Conservation (phyloP, 2,888 invertebrate species). For the Chrysomela aeneicollis region DNA sequence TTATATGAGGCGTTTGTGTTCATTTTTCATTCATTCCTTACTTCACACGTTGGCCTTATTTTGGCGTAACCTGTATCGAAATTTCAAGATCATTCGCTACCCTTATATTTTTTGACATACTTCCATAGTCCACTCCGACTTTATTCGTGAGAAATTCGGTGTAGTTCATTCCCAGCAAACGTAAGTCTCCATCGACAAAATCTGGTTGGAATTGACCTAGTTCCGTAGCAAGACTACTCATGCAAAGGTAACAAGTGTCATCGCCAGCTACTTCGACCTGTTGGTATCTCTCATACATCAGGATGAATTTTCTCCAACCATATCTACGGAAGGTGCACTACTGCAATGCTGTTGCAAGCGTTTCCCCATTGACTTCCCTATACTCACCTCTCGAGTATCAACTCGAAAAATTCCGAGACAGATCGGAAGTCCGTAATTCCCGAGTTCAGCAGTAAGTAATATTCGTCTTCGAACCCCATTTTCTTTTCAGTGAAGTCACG, state of each 20-base stretch:
- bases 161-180: constrained; percentile 64
- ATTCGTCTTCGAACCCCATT: constrained; percentile 75
- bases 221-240: constrained; percentile 71
- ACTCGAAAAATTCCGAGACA: constrained; percentile 74
- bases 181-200: constrained; percentile 70
- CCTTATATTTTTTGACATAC: constrained; percentile 64
- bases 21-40: too few species aligned
- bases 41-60: too few species aligned
- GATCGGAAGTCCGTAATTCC: constrained; percentile 79
- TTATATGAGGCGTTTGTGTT: too few species aligned
- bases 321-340: constrained; percentile 64
- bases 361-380: constrained; percentile 29
- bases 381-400: constrained; percentile 72
- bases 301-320: constrained; percentile 74
- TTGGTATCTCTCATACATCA: constrained; percentile 80
- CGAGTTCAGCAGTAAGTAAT: constrained; percentile 78
- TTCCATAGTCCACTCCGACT: constrained; percentile 74
- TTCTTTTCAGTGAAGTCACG: constrained; percentile 80
- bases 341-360: background rate
- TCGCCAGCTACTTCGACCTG: constrained; percentile 72
- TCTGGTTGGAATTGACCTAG: constrained; percentile 61
- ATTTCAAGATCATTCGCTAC: too few species aligned
- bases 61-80: too few species aligned
- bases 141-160: constrained; percentile 71
- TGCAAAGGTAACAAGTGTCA: constrained; percentile 79